Evolutionary conservation across 1,140 invertebrate genomes (phyloP).

Genomic region (Meteorus sp.): DNA sequence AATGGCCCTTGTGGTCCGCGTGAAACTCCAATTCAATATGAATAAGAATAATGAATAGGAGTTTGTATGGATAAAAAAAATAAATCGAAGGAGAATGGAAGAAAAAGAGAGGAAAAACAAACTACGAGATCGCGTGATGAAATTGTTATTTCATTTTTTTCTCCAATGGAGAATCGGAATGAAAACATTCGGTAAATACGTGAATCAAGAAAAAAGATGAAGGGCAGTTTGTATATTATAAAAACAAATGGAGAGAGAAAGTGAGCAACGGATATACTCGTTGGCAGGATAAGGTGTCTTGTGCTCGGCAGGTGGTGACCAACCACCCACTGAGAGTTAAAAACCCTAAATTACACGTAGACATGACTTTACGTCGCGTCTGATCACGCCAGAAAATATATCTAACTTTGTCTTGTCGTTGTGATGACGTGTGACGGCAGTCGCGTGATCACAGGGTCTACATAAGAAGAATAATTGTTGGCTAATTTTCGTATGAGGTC

Average conservation of each 20-base stretch:
- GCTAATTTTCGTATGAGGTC: no score
- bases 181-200: conserved; percentile 19
- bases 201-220: conserved; percentile 9
- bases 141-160: no score
- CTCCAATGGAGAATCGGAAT: conserved; percentile 10
- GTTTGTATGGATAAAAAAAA: background rate
- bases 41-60: background rate
- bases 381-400: conserved; percentile 30
- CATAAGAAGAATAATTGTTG: no score
- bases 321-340: conserved; percentile 52
- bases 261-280: conserved; percentile 30
- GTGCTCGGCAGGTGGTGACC: conserved; percentile 47
- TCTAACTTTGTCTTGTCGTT: background rate
- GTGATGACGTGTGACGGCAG: background rate
- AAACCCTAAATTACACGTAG: conserved; percentile 55
- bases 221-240: background rate
- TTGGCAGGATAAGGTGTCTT: conserved; percentile 48
- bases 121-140: no score
- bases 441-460: no score
- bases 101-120: background rate
- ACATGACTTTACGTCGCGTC: conserved; percentile 54
- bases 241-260: conserved; percentile 10
- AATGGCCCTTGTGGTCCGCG: conserved; percentile 36
- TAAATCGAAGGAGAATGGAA: background rate
- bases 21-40: no score